Evolutionary conservation across 53 echinoderm and acorn worm species (phyloP).

Genomic region (Holothuria leucospilota): DNA sequence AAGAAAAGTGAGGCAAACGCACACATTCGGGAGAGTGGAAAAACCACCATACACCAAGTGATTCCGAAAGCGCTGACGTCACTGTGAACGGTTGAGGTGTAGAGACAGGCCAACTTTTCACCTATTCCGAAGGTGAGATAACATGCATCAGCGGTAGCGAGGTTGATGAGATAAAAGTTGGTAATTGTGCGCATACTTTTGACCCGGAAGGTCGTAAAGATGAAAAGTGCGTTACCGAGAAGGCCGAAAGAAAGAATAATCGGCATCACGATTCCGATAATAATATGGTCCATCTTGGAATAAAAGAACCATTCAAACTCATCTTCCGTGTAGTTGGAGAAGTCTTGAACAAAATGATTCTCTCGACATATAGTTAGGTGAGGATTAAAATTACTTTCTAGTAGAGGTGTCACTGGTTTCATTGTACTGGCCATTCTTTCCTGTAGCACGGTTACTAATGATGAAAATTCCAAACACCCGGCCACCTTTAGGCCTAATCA

Average conservation of each 20-base stretch:
- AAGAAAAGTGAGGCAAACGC: conserved; percentile 52
- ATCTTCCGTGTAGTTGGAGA: conserved; percentile 4
- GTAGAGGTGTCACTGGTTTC: too few species aligned
- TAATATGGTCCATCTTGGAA: conserved; percentile 4
- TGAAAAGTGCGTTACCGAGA: conserved; percentile 42
- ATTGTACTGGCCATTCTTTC: too few species aligned
- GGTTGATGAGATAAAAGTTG: conserved; percentile 50
- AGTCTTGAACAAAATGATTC: conserved; percentile 10
- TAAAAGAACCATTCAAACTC: conserved; percentile 44
- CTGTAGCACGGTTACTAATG: too few species aligned
- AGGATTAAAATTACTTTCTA: too few species aligned
- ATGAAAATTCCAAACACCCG: too few species aligned
- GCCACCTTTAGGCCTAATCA: too few species aligned
- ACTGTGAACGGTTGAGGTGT: conserved; percentile 23
- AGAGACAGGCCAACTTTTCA: conserved; percentile 44
- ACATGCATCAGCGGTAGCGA: conserved; percentile 32
- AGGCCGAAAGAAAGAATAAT: conserved; percentile 34
- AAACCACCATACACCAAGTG: conserved; percentile 24
- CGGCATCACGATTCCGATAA: conserved; percentile 55
- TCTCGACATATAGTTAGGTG: not conserved
- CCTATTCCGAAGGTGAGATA: conserved; percentile 38
- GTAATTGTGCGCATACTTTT: conserved; percentile 49
- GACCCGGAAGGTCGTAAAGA: conserved; percentile 19
- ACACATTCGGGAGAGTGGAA: conserved; percentile 32
- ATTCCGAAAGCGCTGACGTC: conserved; percentile 39